Base-by-base conservation (phyloP, 2,797 vertebrate genomes). In the Platalea minor region DNA sequence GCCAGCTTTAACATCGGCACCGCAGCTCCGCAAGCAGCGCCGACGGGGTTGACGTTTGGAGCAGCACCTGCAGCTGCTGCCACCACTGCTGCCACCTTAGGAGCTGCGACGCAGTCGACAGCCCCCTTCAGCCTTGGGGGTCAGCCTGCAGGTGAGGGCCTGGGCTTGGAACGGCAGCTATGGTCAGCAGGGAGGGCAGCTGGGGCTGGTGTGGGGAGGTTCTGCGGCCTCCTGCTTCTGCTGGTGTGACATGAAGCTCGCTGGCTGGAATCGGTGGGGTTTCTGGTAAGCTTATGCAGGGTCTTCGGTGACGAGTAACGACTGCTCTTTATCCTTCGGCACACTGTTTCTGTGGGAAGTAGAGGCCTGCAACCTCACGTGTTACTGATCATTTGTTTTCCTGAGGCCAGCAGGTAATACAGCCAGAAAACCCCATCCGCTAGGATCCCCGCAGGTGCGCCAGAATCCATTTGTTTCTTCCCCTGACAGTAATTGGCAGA, bases 111-210 rank as follows among this genome's bases (percentile, higher is more conserved):
- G 4, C 97, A 97, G 41, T 65, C 98, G 3, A 76, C 98, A 2
- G 9, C 97, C 5, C 96, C 95, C 17, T 98, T 98, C 89, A 97
- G 96, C 88, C 81, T 98, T 8, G 98, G 97, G 24, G 82, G 31
- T 5, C 97, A 97, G 82, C 46, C 91, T 10, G 19, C 97, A 33
- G 96, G 97, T 97, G 93, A 92, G 96, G n/a, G 65, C 46, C 41
- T 13, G 13, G 31, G 39, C 41, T 60, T 31, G 64, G 67, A 29
- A 9, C 12, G 26, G 33, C 39, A 45, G 60, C 45, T 15, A 83
- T 9, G 1, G 23, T 3, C 15, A 5, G 9, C 50, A 13, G 0
- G 14, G 85, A 24, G 56, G 3, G 3, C 6, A 1, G 0, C 26
- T 39, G 64, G 13, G 60, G 24, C 2, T 17, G 67, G 16, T 25